phyloP scores from a whole-genome alignment of 2,797 vertebrate species.

The Perodicticus potto region DNA sequence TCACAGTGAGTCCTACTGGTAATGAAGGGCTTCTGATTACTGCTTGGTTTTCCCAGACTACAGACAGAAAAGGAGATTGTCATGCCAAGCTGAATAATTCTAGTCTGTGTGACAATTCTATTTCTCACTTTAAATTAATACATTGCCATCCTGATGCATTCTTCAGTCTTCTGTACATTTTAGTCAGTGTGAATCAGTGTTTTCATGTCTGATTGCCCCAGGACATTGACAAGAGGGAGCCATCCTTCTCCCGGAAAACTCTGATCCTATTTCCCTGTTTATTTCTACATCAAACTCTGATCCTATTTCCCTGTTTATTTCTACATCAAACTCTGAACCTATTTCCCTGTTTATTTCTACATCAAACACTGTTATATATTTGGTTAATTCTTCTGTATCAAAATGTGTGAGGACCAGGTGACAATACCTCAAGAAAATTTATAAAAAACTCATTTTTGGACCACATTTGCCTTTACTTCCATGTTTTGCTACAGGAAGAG shows the following conservation, averaged over 20 bases:
- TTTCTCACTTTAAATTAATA: conserved; percentile 75
- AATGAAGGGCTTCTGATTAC: conserved; percentile 70
- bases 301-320: conserved; percentile 56
- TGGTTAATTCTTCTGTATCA: conserved; percentile 59
- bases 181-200: conserved; percentile 38
- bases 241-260: conserved; percentile 14
- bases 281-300: conserved; percentile 47
- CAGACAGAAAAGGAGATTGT: conserved; percentile 75
- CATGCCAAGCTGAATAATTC: conserved; percentile 75
- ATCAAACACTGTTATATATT: conserved; percentile 48
- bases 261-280: conserved; percentile 42
- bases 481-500: conserved; percentile 28
- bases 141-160: conserved; percentile 38
- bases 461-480: not conserved
- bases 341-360: conserved; percentile 60
- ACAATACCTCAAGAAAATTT: conserved; percentile 21
- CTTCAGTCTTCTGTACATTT: conserved; percentile 53
- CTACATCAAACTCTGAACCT: conserved; percentile 28
- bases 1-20: conserved; percentile 66
- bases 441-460: not conserved
- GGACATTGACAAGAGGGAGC: conserved; percentile 32
- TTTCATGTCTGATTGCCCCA: conserved; percentile 4
- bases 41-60: conserved; percentile 70
- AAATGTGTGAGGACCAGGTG: conserved; percentile 56
- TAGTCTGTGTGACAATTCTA: conserved; percentile 71